Evolutionary conservation across 2,797 vertebrate genomes (phyloP), one percentile per base, ranked within the genome.

Genomic region (Sebastes diaconus): DNA sequence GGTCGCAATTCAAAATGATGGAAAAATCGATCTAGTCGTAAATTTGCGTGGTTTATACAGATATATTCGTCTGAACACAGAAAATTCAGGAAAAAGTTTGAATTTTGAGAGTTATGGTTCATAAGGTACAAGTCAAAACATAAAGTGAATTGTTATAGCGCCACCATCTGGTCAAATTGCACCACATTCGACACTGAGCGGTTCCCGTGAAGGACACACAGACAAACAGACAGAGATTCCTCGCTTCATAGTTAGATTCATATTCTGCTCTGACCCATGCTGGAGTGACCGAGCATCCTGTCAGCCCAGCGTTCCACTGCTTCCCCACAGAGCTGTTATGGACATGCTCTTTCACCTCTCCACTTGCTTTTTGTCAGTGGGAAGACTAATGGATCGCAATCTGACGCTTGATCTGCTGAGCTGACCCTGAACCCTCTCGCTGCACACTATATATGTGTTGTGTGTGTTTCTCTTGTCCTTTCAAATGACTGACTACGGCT

Each of bases 281-380:
- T 55, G 32, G 25, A 27, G 50, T 73, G 77, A 36, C 59, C 59
- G 39, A 18, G 55, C 27, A 24, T 25, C 34, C 20, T 16, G 34
- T 50, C 39, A 54, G 55, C 60, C 39, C 65, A 12, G 24, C n/a
- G 67, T 75, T 34, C 14, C 8, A 4, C 58, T 30, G 42, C 70
- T 6, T 58, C 34, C 59, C 55, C 36, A n/a, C 67, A 67, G 63
- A 73, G 77, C 82, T 34, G 63, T 39, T 70, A 52, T 68, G 34
- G 36, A 36, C 34, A 14, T 30, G 50, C 55, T 81, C 67, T 67
- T 63, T 75, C 64, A 80, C 73, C 71, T 81, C 66, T 42, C 25
- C 57, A 14, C 65, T 83, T 63, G 75, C 68, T 85, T 73, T 77
- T 78, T 87, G 76, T 86, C 55, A 39, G 52, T 66, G 4, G 64